phyloP scores from a whole-genome alignment of 2,888 invertebrate genomes.

The Phengaris arion region DNA sequence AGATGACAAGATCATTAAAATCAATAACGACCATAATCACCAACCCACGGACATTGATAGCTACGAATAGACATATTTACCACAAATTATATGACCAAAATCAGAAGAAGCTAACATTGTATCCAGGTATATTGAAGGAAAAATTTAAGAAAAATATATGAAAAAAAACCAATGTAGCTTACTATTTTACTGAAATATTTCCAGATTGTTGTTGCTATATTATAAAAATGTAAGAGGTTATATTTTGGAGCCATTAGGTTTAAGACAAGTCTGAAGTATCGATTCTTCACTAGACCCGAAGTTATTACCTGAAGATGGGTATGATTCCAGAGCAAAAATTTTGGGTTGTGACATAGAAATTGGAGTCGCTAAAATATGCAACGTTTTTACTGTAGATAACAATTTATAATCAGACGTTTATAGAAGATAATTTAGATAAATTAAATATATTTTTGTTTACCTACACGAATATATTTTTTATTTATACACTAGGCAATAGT shows the following conservation, averaged over 20 bases:
- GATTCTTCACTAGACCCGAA: background rate
- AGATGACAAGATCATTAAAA: conserved; percentile 41
- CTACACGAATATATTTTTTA: background rate
- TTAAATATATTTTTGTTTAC: background rate
- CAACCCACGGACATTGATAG: background rate
- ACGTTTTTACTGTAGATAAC: too few relatives aligned
- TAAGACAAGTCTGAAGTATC: background rate
- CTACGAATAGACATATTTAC: background rate
- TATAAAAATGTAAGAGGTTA: background rate
- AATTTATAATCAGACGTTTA: too few relatives aligned
- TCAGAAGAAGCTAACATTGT: background rate
- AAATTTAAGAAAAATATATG: too few relatives aligned
- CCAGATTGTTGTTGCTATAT: too few relatives aligned
- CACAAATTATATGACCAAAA: conserved; percentile 9
- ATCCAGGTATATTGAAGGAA: too few relatives aligned
- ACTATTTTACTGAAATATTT: too few relatives aligned
- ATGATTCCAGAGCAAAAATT: too few relatives aligned
- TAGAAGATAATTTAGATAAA: background rate
- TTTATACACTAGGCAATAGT: background rate
- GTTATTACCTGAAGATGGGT: background rate
- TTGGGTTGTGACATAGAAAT: background rate
- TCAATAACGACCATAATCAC: conserved; percentile 41
- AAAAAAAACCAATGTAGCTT: too few relatives aligned
- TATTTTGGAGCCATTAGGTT: background rate
- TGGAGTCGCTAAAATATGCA: too few relatives aligned